Evolutionary conservation across 1,140 invertebrate species (phyloP).

Genomic region (Anoplolepis gracilipes): DNA sequence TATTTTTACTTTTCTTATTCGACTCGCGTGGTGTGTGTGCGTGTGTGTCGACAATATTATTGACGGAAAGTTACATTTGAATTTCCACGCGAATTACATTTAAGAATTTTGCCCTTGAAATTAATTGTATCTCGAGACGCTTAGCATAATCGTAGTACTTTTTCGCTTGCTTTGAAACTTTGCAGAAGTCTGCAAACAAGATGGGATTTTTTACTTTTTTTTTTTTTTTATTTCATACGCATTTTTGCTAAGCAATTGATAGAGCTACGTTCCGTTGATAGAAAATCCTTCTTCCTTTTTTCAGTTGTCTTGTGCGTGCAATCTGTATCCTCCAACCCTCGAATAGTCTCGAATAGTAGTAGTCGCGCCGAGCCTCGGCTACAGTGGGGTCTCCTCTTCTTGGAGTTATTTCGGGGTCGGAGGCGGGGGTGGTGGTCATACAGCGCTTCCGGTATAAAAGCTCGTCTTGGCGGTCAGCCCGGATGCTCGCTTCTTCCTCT

Average conservation of each 20-base stretch:
- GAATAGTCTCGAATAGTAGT: not conserved
- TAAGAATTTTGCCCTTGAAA: not conserved
- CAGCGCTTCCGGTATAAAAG: conserved; percentile 83
- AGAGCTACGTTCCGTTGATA: conserved; percentile 30
- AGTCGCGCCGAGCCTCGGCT: conserved; percentile 31
- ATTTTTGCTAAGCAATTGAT: not conserved
- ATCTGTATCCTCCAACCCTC: conserved; percentile 54
- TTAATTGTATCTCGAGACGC: not conserved
- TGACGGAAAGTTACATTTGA: conserved; percentile 17
- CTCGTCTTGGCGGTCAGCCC: conserved; percentile 78
- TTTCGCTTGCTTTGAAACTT: not conserved
- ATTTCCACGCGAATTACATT: not conserved
- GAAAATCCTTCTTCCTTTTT: not conserved
- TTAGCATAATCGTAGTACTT: not conserved
- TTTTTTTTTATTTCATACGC: not conserved
- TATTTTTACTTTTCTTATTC: conserved; percentile 19
- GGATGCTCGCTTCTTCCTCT: conserved; percentile 79
- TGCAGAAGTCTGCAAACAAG: conserved; percentile 10
- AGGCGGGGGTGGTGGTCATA: conserved; percentile 84
- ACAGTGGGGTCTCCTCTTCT: conserved; percentile 81
- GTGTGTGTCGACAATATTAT: not conserved
- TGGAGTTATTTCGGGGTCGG: conserved; percentile 82
- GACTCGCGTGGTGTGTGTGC: not conserved
- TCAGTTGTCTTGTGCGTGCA: not conserved
- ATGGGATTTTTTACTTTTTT: too few species aligned